Base-by-base conservation (phyloP, 2,113 vertebrate species). In the Daphoenositta chrysoptera region DNA sequence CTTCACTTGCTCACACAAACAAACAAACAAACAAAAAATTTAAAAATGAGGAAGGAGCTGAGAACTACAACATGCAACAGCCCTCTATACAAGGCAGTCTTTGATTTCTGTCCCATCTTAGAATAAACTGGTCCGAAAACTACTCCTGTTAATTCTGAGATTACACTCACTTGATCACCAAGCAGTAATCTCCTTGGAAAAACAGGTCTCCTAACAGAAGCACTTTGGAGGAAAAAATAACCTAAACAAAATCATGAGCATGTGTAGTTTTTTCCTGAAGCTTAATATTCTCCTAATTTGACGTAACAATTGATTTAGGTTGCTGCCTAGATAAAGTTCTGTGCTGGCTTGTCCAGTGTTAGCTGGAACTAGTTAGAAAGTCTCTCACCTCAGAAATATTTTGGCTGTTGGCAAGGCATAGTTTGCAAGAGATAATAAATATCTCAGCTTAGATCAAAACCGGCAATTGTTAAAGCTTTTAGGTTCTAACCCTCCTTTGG, bases 121-220 rank as follows among this genome's bases (percentile, higher is more conserved):
- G 30, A 63, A 53, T 16, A 77, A 18, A 17, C 10, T 35, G 2
- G 6, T 17, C 4, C 4, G 40, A n/a, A 65, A 75, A 2, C 0
- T 4, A 58, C 31, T 77, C 5, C 24, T 54, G 1, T 31, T 83
- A 72, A 54, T 22, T 40, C 15, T 77, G 33, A 37, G 9, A 24
- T 15, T 57, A 12, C 42, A 53, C 4, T 70, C 11, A 28, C 3
- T 53, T 35, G 6, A 26, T 23, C 31, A 53, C 7, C 20, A 53
- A 11, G 15, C 33, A 35, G 9, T 30, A 54, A 28, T 72, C 11
- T 45, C 23, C 30, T 44, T 77, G n/a, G 31, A 72, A 77, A 35
- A 50, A 44, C 4, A 1, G 6, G 8, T 39, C 4, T 79, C n/a
- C 24, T 44, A 58, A 35, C 7, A 81, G 10, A 69, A 72, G 2